Percentiles rank a stretch among this genome's conserved stretches.
Evolutionary conservation across 2,888 invertebrate genomes (phyloP).

Genomic region (Agriopis leucophaearia): DNA sequence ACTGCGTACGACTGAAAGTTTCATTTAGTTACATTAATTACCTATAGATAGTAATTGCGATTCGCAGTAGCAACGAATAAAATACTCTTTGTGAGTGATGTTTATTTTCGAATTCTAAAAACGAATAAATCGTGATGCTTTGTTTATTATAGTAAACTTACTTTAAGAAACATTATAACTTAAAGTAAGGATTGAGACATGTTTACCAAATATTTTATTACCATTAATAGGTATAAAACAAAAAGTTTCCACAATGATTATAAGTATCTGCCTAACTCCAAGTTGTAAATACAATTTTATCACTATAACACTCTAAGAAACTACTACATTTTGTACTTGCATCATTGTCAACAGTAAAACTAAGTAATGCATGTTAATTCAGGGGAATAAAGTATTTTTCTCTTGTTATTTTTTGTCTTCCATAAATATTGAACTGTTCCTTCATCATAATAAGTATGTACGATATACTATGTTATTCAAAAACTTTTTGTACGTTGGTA

Average conservation of each 20-base stretch:
- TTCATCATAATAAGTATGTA: constrained; percentile 30
- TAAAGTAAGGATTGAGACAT: neutral
- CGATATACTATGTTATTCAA: neutral
- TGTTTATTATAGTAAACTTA: constrained; percentile 25
- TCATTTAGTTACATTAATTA: constrained; percentile 34
- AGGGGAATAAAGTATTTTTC: constrained; percentile 50
- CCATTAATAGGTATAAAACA: constrained; percentile 5
- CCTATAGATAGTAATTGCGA: constrained; percentile 30
- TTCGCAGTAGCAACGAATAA: constrained; percentile 45
- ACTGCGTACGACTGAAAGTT: constrained; percentile 52
- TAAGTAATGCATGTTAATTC: constrained; percentile 52
- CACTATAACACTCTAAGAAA: constrained; percentile 45
- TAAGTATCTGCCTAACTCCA: constrained; percentile 65
- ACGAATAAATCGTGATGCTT: constrained; percentile 32
- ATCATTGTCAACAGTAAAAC: constrained; percentile 59
- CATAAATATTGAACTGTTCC: constrained; percentile 58
- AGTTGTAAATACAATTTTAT: constrained; percentile 76
- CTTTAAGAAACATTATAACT: neutral
- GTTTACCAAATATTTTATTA: neutral
- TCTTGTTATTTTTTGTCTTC: constrained; percentile 75
- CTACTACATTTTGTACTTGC: constrained; percentile 73
- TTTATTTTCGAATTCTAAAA: neutral
- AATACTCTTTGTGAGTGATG: constrained; percentile 7
- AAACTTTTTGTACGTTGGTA: constrained; percentile 4
- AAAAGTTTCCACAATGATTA: constrained; percentile 28